Conservation (phyloP, 2,113 vertebrate species). For the Neoarius graeffei region DNA sequence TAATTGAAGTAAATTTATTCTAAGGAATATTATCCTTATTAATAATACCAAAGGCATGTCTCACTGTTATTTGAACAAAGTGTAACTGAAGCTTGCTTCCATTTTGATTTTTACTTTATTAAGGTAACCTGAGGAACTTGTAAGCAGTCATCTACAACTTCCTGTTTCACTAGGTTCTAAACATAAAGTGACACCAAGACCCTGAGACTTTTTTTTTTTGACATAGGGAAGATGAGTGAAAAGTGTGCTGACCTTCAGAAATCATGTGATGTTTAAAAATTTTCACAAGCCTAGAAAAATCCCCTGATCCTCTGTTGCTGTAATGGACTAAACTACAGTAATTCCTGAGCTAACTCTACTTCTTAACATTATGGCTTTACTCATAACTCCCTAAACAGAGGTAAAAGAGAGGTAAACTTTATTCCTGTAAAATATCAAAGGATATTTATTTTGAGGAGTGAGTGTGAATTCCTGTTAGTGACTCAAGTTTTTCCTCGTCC, state of each 20-base stretch:
- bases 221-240: not conserved
- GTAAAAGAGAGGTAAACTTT: not conserved
- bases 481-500: not conserved
- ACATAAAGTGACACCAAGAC: not conserved
- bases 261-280: not conserved
- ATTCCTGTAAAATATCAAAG: not conserved
- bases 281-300: not conserved
- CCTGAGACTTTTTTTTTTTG: not conserved
- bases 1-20: not conserved
- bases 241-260: not conserved
- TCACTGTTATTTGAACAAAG: not conserved
- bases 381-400: not conserved
- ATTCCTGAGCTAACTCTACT: not conserved
- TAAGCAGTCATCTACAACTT: not conserved
- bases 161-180: not conserved
- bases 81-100: not conserved
- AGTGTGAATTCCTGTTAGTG: not conserved
- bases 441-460: not conserved
- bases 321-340: not conserved
- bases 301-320: not conserved
- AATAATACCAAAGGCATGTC: not conserved
- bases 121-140: not conserved
- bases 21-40: not conserved
- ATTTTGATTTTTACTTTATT: not conserved
- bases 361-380: not conserved